These are phyloP conservation scores for Oreonectes daqikongensis DNA, from an alignment of 2,797 vertebrate species.

Conservation along the genomic window DNA sequence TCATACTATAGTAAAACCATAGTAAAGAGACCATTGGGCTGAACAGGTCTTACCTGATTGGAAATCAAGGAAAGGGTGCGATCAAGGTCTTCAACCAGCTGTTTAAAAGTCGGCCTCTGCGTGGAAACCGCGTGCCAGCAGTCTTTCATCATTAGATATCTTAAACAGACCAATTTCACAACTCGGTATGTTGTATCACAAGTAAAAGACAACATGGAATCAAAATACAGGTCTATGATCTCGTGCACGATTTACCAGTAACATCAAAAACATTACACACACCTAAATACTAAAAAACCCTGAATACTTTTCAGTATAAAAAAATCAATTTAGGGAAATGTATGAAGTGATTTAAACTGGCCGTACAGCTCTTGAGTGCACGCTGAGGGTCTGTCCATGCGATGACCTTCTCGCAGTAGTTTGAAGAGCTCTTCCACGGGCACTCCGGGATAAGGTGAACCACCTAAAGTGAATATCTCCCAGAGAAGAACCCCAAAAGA, in stretches of 20 bases:
- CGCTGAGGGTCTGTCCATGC: conserved; percentile 97
- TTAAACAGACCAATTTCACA: conserved; percentile 57
- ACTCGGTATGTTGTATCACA: not conserved
- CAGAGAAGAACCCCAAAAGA: conserved; percentile 97
- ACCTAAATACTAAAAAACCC: not conserved
- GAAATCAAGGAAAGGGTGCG: conserved; percentile 93
- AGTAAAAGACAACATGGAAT: not conserved
- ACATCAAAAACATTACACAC: not conserved
- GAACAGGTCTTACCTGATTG: conserved; percentile 85
- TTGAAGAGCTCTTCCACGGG: conserved; percentile 98
- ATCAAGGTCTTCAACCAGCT: conserved; percentile 94
- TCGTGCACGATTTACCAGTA: no score
- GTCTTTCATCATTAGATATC: conserved; percentile 98
- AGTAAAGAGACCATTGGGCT: no score
- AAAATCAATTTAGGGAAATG: no score
- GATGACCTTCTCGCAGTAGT: conserved; percentile 96
- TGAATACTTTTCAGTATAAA: not conserved
- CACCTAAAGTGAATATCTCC: conserved; percentile 98
- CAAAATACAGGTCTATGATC: not conserved
- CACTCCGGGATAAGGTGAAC: conserved; percentile 94
- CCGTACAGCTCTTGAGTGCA: conserved; percentile 98
- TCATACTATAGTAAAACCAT: no score
- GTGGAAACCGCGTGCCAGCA: conserved; percentile 94
- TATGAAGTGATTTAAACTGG: not conserved
- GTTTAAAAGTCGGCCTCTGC: conserved; percentile 94